These are phyloP conservation scores for Hetaerina americana DNA, from an alignment of 1,140 invertebrate species.

Conservation along the genomic window DNA sequence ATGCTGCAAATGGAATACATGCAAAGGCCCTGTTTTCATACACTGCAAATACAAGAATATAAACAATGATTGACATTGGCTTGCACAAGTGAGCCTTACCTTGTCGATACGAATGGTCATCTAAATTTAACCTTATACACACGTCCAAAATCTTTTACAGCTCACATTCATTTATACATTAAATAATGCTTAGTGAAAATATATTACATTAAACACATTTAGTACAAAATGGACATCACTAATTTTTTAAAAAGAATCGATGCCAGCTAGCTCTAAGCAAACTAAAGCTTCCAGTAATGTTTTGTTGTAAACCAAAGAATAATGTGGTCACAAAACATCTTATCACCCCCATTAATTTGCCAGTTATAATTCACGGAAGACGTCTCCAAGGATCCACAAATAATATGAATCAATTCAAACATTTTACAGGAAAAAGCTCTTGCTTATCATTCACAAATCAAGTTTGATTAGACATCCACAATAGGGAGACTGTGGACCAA, in stretches of 20 bases:
- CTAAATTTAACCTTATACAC: neutral
- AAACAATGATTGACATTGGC: neutral
- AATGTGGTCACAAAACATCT: neutral
- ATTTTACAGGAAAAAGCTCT: neutral
- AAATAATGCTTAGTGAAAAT: neutral
- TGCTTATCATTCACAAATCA: neutral
- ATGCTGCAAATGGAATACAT: neutral
- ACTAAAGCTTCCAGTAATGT: neutral
- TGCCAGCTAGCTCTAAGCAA: neutral
- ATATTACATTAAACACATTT: slow-evolving; percentile 1
- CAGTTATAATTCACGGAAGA: neutral
- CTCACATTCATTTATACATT: neutral
- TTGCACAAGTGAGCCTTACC: neutral
- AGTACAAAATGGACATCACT: neutral
- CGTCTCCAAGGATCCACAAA: neutral
- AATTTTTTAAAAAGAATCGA: neutral
- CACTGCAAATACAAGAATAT: neutral
- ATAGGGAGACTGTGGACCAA: no score
- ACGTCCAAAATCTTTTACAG: neutral
- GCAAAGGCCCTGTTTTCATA: neutral
- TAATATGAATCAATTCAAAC: neutral
- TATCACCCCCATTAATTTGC: neutral
- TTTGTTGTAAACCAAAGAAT: neutral
- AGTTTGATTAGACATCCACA: no score
- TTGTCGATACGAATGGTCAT: neutral